Evolutionary conservation across 2,797 vertebrate genomes (phyloP).

Genomic region (Anabas testudineus): DNA sequence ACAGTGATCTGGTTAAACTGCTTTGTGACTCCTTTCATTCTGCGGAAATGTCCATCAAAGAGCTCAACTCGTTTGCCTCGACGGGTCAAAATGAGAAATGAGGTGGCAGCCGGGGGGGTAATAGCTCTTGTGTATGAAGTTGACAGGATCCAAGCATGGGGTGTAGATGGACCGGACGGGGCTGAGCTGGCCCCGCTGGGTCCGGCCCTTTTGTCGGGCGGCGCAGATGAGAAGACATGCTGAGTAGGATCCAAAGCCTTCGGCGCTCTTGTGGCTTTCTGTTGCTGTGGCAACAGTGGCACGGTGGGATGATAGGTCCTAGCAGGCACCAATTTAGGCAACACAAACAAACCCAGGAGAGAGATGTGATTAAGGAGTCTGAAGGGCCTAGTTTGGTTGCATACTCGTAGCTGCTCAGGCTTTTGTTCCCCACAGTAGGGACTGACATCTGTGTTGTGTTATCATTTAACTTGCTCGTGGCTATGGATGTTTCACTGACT

Average conservation of each 20-base stretch:
- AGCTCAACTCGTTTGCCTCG: conserved; percentile 40
- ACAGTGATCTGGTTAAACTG: conserved; percentile 26
- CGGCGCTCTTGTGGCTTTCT: conserved; percentile 62
- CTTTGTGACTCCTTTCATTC: conserved; percentile 27
- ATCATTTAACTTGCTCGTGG: conserved; percentile 78
- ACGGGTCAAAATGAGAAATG: conserved; percentile 50
- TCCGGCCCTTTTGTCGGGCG: conserved; percentile 40
- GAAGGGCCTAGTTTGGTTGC: conserved; percentile 69
- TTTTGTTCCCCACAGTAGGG: conserved; percentile 68
- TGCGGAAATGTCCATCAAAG: conserved; percentile 30
- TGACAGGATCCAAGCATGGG: conserved; percentile 56
- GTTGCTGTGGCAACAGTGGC: conserved; percentile 65
- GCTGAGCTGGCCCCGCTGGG: conserved; percentile 44
- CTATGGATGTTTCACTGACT: conserved; percentile 60
- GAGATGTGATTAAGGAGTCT: conserved; percentile 80
- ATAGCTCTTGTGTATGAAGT: conserved; percentile 51
- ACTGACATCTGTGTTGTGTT: conserved; percentile 81
- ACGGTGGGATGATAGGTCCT: conserved; percentile 62
- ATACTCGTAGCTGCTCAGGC: conserved; percentile 58
- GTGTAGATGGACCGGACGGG: conserved; percentile 34
- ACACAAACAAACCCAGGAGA: conserved; percentile 78
- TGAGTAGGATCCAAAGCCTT: conserved; percentile 64
- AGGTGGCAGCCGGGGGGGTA: conserved; percentile 22
- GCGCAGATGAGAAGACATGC: conserved; percentile 63
- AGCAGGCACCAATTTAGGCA: conserved; percentile 79